Percentiles rank a stretch among this genome's conserved stretches.
These are phyloP conservation scores for Enoplosus armatus DNA, from an alignment of 2,797 vertebrate genomes.

Conservation along the genomic window DNA sequence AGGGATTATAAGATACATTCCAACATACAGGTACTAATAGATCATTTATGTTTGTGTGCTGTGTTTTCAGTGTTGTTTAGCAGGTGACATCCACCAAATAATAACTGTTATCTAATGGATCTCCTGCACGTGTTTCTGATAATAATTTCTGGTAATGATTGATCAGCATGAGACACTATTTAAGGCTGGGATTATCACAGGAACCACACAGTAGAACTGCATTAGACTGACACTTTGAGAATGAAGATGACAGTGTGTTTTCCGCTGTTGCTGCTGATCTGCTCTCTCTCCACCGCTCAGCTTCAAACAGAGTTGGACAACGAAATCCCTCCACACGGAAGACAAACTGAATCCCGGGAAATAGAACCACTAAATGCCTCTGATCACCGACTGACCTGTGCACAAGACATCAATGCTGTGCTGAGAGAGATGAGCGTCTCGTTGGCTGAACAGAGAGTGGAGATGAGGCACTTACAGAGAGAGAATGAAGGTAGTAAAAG, in stretches of 20 bases:
- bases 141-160: conserved; percentile 19
- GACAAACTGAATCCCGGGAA: background rate
- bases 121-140: background rate
- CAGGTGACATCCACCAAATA: background rate
- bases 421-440: conserved; percentile 58
- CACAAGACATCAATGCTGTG: conserved; percentile 43
- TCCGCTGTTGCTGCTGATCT: conserved; percentile 50
- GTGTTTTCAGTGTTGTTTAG: background rate
- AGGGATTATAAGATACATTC: background rate
- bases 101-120: background rate
- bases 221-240: conserved; percentile 10
- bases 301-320: conserved; percentile 15
- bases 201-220: background rate
- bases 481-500: conserved; percentile 48
- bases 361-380: background rate
- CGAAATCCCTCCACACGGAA: conserved; percentile 24
- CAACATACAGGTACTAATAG: background rate
- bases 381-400: background rate
- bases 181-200: conserved; percentile 12
- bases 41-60: background rate
- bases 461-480: conserved; percentile 36
- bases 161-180: conserved; percentile 9
- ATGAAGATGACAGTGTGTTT: conserved; percentile 17
- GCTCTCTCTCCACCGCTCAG: conserved; percentile 6
- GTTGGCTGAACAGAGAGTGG: conserved; percentile 44